Evolutionary conservation across 2,888 invertebrate genomes (phyloP).

Genomic region (Drosophila kanekoi): DNA sequence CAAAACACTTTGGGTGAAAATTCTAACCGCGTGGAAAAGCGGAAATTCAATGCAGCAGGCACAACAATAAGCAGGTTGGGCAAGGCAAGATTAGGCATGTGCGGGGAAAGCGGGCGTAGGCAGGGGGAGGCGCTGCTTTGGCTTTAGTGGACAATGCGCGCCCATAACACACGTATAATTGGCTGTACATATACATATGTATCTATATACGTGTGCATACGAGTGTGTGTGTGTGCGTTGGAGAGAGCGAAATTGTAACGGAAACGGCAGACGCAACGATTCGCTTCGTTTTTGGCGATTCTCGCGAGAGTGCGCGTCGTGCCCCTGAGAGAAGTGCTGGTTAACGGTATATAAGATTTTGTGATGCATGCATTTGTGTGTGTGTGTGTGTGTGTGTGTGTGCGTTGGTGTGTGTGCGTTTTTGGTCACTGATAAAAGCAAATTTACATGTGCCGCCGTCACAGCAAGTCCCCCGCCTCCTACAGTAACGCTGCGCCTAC

Average conservation of each 20-base stretch:
- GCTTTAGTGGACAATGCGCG: conserved; percentile 38
- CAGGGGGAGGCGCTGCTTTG: conserved; percentile 5
- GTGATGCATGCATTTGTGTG: conserved; percentile 40
- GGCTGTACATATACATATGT: background rate
- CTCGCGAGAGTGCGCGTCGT: conserved; percentile 65
- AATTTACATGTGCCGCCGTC: conserved; percentile 66
- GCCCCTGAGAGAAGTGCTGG: conserved; percentile 61
- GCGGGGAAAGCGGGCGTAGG: background rate
- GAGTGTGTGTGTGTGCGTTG: conserved; percentile 1
- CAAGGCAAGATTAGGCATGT: conserved; percentile 10
- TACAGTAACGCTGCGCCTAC: conserved; percentile 28
- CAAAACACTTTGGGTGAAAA: conserved; percentile 52
- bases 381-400: conserved; percentile 1
- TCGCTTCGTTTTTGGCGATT: conserved; percentile 44
- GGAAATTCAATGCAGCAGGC: conserved; percentile 59
- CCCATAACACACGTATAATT: conserved; percentile 14
- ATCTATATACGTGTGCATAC: background rate
- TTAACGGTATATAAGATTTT: conserved; percentile 64
- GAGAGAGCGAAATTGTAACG: conserved; percentile 21
- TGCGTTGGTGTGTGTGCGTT: conserved; percentile 20
- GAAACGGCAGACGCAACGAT: conserved; percentile 50
- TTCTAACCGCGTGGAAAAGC: conserved; percentile 50
- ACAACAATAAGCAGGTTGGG: conserved; percentile 46
- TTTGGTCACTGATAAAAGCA: conserved; percentile 73
- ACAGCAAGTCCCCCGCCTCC: conserved; percentile 16